Percentiles rank a stretch among this genome's conserved stretches.
Evolutionary conservation across 2,797 vertebrate species (phyloP).

Genomic region (Anguilla megastoma): DNA sequence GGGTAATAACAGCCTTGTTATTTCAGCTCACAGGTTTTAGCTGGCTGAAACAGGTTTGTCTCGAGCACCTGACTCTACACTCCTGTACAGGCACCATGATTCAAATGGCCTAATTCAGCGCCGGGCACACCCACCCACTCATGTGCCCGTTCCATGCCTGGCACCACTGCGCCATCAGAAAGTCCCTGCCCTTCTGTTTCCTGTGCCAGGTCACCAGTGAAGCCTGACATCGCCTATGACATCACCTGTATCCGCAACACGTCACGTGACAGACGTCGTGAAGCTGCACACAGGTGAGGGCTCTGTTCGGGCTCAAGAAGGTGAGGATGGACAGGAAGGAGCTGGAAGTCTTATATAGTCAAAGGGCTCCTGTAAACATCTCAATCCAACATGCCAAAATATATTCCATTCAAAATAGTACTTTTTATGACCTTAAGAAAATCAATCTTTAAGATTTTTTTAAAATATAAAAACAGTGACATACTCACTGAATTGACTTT

Average conservation of each 20-base stretch:
- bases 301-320: conserved; percentile 52
- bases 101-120: neutral
- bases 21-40: conserved; percentile 64
- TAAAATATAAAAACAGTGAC: conserved; percentile 39
- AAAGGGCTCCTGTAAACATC: conserved; percentile 35
- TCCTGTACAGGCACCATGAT: conserved; percentile 54
- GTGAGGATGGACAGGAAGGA: conserved; percentile 43
- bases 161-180: neutral
- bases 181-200: neutral
- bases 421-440: conserved; percentile 40
- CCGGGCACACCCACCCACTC: conserved; percentile 45
- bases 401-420: conserved; percentile 45
- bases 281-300: conserved; percentile 60
- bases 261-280: conserved; percentile 54
- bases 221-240: conserved; percentile 47
- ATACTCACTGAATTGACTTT: conserved; percentile 42
- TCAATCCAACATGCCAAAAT: conserved; percentile 40
- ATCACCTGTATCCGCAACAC: conserved; percentile 51
- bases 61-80: conserved; percentile 59
- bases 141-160: neutral
- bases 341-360: conserved; percentile 38
- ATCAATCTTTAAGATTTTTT: conserved; percentile 39
- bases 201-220: neutral
- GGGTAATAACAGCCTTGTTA: conserved; percentile 62
- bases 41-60: conserved; percentile 64